Evolutionary conservation across 2,888 invertebrate genomes (phyloP), one percentile per base, ranked within the genome.

Genomic region (Lampropteryx suffumata): DNA sequence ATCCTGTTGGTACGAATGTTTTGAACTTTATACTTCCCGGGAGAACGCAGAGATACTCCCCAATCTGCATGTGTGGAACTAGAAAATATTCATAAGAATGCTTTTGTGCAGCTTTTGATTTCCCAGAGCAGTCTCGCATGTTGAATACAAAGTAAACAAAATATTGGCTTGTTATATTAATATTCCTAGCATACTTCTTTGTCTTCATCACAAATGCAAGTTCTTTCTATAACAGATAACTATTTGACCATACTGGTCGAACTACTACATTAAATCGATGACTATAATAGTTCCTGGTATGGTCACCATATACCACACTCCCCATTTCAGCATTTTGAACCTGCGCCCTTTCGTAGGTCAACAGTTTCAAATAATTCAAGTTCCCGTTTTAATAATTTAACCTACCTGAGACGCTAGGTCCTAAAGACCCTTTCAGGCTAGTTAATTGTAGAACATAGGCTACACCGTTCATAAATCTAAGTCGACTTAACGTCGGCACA

Each of bases 361-460:
- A 36, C 14, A 49, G 43, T 46, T 46, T 24, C 39, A 14, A 47
- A 44, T 44, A 50, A 47, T 41, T 50, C 47, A 48, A 46, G 43
- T 34, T n/a, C 28, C 35, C 21, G 41, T 50, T 35, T 51, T 35
- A 54, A 59, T 54, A 36, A 56, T 44, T 51, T 50, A 54, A 50
- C 41, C 28, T 55, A 57, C 57, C 55, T 53, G 43, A 52, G 54
- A 36, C 30, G n/a, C 32, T 33, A 50, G 50, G 53, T 34, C 47
- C 52, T 56, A 46, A 49, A 54, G 50, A 57, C 52, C 55, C 57
- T 56, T 59, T 60, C 59, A 65, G 58, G 71, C 74, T 71, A 80
- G 84, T 82, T 86, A 86, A 87, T 86, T 87, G 84, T 84, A 79
- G 79, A 84, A 84, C 84, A 82, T 72, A 78, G 81, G 79, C 78